Base-by-base conservation (phyloP, 37 sponge, comb jelly and placozoan species). In the Dysidea cf. avara region DNA sequence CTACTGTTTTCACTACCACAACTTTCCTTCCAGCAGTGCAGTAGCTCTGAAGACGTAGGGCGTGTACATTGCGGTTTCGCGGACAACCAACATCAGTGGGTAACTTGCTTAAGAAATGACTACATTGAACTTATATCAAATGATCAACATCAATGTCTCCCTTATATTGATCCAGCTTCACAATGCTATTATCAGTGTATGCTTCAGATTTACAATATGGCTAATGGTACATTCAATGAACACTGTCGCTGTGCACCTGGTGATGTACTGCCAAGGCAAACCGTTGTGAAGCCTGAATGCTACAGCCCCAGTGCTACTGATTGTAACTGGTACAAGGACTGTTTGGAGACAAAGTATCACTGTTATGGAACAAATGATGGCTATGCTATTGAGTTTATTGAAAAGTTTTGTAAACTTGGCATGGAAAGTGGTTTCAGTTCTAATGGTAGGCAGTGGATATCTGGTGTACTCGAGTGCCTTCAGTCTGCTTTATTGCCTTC, bases 81-180 rank as follows among this genome's bases (percentile, higher is more conserved):
- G n/a, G n/a, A n/a, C n/a, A n/a, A n/a, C n/a, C n/a, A 58, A 24
- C 61, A 61, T 31, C 81, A 81, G 65, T 81, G 81, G 81, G 81
- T 74, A 5, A 81, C 81, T 38, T 81, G 81, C 43, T 21, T 81
- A 55, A 72, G 73, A 2, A 39, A 81, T 17, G 81, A 72, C 2
- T 81, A 81, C 65, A 61, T 81, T 3, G 32, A 2, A 35, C 62
- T 28, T 58, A 1, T 50, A 24, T 31, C 38, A 2, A 51, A 32
- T 22, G 14, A 4, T 20, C 0, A 22, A 2, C 74, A 61, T 49
- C 25, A 46, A 4, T 58, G 72, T 37, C 53, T 46, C 1, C 49
- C 54, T 26, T 7, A 1, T 9, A n/a, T n/a, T n/a, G n/a, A n/a
- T n/a, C 9, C 7, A 34, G 66, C 55, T 13, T 12, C 28, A 3